Conservation (phyloP, 2,888 invertebrate genomes). For the Leistus spinibarbis region DNA sequence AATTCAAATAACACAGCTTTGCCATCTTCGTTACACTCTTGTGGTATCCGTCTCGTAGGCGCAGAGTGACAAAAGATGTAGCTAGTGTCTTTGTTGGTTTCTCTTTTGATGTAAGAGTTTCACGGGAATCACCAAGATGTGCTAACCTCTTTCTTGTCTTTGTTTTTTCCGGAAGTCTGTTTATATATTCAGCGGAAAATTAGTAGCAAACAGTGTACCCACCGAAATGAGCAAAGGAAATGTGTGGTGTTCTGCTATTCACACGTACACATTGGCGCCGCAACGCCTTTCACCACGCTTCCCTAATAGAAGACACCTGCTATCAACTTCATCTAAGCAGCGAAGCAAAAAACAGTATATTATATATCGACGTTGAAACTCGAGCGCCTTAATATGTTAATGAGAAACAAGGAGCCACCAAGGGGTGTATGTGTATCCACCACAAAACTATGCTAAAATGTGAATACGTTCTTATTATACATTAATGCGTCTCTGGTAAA, state of each 20-base stretch:
- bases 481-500: not conserved
- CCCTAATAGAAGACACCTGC: not conserved
- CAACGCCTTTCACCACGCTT: not conserved
- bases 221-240: not conserved
- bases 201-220: not conserved
- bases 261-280: not conserved
- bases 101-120: constrained; percentile 2
- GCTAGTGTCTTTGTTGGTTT: not conserved
- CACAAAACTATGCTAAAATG: not conserved
- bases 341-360: not conserved
- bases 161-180: not conserved
- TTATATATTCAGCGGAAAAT: constrained; percentile 8
- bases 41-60: not conserved
- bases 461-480: not conserved
- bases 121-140: not conserved
- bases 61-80: constrained; percentile 4
- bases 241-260: not conserved
- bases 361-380: not conserved
- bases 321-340: not conserved
- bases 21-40: not conserved
- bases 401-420: not conserved
- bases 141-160: not conserved
- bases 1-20: constrained; percentile 27
- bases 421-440: too few relatives aligned
- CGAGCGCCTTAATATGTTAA: not conserved